A percentile compares a stretch with the other conserved stretches of the same genome.
Evolutionary conservation across 1,140 invertebrate species (phyloP).

Genomic region (Antheraea pernyi): DNA sequence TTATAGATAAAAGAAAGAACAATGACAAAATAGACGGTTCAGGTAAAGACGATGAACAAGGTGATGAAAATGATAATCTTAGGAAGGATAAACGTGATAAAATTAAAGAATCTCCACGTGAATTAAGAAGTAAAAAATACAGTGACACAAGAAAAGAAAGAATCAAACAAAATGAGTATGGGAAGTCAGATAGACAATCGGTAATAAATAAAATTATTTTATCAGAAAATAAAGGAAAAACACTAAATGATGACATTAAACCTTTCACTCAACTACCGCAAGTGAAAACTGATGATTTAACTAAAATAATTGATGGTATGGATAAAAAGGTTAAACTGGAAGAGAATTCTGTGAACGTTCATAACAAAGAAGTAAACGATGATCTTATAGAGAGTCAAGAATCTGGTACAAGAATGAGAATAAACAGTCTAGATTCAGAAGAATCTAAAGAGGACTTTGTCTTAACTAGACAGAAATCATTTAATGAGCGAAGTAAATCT

Average conservation of each 20-base stretch:
- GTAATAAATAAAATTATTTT: conserved; percentile 62
- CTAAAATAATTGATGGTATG: conserved; percentile 70
- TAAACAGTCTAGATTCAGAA: conserved; percentile 80
- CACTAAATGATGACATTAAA: conserved; percentile 72
- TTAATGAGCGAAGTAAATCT: conserved; percentile 78
- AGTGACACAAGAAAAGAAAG: conserved; percentile 74
- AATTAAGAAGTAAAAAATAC: conserved; percentile 75
- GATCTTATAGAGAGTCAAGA: conserved; percentile 28
- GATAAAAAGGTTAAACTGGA: conserved; percentile 62
- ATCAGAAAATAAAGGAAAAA: conserved; percentile 54
- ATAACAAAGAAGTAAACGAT: conserved; percentile 35
- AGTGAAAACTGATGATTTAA: conserved; percentile 71
- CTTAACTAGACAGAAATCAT: conserved; percentile 79
- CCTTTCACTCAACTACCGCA: conserved; percentile 75
- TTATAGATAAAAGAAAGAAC: conserved; percentile 65
- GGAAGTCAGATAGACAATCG: conserved; percentile 59
- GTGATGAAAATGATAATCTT: conserved; percentile 45
- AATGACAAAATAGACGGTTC: conserved; percentile 52
- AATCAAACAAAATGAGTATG: conserved; percentile 51
- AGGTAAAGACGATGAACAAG: conserved; percentile 53
- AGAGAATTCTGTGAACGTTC: conserved; percentile 33
- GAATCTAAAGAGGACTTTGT: conserved; percentile 68
- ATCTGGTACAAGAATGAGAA: conserved; percentile 54
- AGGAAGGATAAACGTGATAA: conserved; percentile 68
- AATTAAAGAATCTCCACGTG: conserved; percentile 61